Evolutionary conservation across 2,797 vertebrate species (phyloP).

Genomic region (Heteromormyrus szaboi): DNA sequence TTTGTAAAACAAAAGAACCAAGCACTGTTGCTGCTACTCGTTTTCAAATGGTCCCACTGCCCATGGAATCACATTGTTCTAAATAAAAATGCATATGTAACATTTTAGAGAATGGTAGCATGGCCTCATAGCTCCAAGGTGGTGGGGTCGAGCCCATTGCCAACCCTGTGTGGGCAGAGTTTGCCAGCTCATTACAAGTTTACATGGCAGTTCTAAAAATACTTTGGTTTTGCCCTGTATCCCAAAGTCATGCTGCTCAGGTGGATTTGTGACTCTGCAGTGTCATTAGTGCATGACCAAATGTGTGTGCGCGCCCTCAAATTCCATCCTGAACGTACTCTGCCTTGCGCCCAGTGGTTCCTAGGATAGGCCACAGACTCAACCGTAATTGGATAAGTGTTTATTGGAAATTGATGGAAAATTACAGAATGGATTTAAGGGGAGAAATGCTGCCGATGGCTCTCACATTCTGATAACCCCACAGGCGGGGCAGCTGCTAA

Average conservation of each 20-base stretch:
- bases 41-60: not conserved
- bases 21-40: not conserved
- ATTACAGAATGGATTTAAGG: not conserved
- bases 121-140: not conserved
- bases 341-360: not conserved
- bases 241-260: not conserved
- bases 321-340: not conserved
- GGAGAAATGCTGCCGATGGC: not conserved
- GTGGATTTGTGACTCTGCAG: not conserved
- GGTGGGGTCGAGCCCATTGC: not conserved
- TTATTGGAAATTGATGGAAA: not conserved
- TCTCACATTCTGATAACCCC: not conserved
- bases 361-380: not conserved
- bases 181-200: not conserved
- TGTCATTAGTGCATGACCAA: not conserved
- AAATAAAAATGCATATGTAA: not conserved
- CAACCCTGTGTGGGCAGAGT: not conserved
- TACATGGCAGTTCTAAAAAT: not conserved
- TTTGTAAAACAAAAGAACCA: not conserved
- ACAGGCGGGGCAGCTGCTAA: not conserved
- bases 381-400: not conserved
- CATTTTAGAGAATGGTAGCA: not conserved
- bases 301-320: not conserved
- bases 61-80: not conserved
- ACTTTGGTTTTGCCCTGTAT: not conserved